Conservation (phyloP, 2,888 invertebrate species). For the Blastobasis adustella region DNA sequence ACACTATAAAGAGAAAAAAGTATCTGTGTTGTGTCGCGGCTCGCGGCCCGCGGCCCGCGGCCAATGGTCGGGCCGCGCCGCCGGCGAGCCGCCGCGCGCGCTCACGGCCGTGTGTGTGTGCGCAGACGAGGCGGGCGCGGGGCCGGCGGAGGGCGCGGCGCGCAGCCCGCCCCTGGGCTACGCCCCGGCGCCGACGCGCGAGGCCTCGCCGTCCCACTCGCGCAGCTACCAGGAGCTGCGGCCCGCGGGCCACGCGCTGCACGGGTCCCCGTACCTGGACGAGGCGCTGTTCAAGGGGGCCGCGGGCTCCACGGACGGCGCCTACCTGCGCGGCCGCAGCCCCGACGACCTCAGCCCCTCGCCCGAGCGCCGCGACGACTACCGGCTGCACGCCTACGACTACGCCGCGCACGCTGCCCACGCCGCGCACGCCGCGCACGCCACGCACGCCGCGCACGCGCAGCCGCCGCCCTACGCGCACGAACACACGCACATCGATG, state of each 20-base stretch:
- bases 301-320: conserved; percentile 43
- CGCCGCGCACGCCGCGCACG: conserved; percentile 17
- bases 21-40: conserved; percentile 2
- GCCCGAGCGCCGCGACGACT: conserved; percentile 53
- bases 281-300: conserved; percentile 43
- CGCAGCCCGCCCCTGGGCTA: conserved; percentile 59
- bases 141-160: conserved; percentile 47
- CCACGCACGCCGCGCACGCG: conserved; percentile 33
- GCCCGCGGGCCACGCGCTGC: conserved; percentile 38
- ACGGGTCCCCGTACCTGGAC: conserved; percentile 52
- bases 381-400: conserved; percentile 52
- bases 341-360: conserved; percentile 40
- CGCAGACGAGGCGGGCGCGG: conserved; percentile 55
- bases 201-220: conserved; percentile 53
- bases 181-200: conserved; percentile 41
- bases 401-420: conserved; percentile 27
- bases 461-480: conserved; percentile 43
- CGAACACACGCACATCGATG: conserved; percentile 48
- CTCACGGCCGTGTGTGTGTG: conserved; percentile 32
- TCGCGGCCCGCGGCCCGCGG: conserved; percentile 10
- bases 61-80: conserved; percentile 4
- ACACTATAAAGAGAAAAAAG: conserved; percentile 14
- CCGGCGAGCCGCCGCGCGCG: conserved; percentile 9
- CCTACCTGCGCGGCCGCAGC: conserved; percentile 48
- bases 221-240: conserved; percentile 70